A percentile compares a stretch with the other conserved stretches of the same genome.
These are phyloP conservation scores for Echiichthys vipera DNA, from an alignment of 2,797 vertebrate genomes.

Conservation along the genomic window DNA sequence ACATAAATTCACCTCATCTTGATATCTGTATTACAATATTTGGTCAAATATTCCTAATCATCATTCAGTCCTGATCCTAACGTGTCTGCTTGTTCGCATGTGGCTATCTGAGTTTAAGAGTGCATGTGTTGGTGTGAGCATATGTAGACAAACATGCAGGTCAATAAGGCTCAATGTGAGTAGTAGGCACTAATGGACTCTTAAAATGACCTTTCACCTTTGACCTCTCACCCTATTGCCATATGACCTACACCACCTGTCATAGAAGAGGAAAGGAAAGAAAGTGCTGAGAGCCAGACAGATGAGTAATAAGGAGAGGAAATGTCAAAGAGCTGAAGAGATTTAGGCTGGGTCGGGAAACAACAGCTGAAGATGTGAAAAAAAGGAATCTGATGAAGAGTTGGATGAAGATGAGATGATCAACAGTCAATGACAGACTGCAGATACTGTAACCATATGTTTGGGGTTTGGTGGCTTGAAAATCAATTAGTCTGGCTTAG, in stretches of 20 bases:
- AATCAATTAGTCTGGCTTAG: slow-evolving; percentile 72
- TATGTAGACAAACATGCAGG: slow-evolving; percentile 48
- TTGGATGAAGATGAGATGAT: slow-evolving; percentile 17
- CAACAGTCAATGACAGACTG: slow-evolving; percentile 38
- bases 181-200: slow-evolving; percentile 73
- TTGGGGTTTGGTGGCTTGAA: slow-evolving; percentile 47
- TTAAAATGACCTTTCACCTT: slow-evolving; percentile 68
- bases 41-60: not conserved
- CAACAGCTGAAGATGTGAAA: not conserved
- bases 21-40: not conserved
- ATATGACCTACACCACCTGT: slow-evolving; percentile 70
- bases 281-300: slow-evolving; percentile 1
- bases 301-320: slow-evolving; percentile 10
- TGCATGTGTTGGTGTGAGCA: slow-evolving; percentile 48
- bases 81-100: not conserved
- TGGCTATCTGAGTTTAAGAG: not conserved
- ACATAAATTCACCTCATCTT: not conserved
- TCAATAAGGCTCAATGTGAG: slow-evolving; percentile 70
- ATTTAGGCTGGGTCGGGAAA: not conserved
- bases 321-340: slow-evolving; percentile 8
- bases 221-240: slow-evolving; percentile 47
- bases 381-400: not conserved
- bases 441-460: slow-evolving; percentile 57
- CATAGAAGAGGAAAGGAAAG: slow-evolving; percentile 20
- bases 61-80: not conserved